Evolutionary conservation across 2,113 vertebrate species (phyloP).

Genomic region (Microtus ochrogaster): DNA sequence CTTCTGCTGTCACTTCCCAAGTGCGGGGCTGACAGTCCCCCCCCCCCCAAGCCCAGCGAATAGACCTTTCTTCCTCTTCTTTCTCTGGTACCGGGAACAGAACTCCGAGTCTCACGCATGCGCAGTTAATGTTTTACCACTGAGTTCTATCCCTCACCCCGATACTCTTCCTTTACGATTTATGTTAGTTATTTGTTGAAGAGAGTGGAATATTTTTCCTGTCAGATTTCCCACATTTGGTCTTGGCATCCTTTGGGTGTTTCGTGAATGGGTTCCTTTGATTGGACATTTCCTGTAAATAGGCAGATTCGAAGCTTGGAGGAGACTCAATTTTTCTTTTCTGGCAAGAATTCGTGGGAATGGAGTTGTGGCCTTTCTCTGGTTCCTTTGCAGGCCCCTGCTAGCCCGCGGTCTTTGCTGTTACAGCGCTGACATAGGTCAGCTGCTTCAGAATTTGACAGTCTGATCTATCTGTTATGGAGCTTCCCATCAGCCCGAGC

Average conservation of each 20-base stretch:
- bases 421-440: not conserved
- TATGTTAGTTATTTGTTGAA: slow-evolving; percentile 5
- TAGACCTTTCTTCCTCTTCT: not conserved
- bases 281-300: slow-evolving; percentile 34
- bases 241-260: not conserved
- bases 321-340: slow-evolving; percentile 13
- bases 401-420: not conserved
- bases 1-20: not conserved
- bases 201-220: not conserved
- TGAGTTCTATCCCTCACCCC: not conserved
- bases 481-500: not conserved
- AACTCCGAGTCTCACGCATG: not conserved
- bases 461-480: not conserved
- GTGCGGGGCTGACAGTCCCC: not conserved
- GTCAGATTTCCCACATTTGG: not conserved
- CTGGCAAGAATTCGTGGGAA: not conserved
- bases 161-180: not conserved
- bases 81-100: not conserved
- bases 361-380: not conserved
- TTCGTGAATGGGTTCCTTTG: slow-evolving; percentile 2
- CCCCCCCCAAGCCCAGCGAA: not conserved
- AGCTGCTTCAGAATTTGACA: not conserved
- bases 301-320: not conserved
- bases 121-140: not conserved
- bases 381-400: not conserved